A percentile compares a stretch with the other conserved stretches of the same genome.
Conservation (phyloP, 2,113 vertebrate genomes). For the Albula goreensis region DNA sequence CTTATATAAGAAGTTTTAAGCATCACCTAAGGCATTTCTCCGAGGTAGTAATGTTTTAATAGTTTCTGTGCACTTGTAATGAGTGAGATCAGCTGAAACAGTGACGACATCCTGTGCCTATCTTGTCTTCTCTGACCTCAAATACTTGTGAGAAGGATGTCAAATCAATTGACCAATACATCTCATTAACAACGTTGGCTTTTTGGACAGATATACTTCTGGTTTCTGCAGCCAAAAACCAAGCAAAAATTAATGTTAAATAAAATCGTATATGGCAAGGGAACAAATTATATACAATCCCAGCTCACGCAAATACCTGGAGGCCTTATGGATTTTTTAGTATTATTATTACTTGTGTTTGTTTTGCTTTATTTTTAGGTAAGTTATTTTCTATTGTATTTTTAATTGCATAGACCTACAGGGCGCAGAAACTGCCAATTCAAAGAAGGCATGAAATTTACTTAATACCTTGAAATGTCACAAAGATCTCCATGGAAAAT, state of each 20-base stretch:
- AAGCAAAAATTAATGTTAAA: constrained; percentile 40
- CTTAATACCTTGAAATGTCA: constrained; percentile 61
- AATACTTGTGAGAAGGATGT: neutral
- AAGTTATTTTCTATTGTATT: constrained; percentile 46
- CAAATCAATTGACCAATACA: neutral
- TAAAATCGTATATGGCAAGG: constrained; percentile 57
- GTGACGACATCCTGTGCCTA: no score
- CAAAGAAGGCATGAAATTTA: constrained; percentile 67
- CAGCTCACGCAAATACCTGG: constrained; percentile 45
- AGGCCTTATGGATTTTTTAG: constrained; percentile 44
- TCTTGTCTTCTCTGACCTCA: no score
- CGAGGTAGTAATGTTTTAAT: no score
- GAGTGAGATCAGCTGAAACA: no score
- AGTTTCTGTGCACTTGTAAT: no score
- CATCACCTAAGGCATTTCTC: no score
- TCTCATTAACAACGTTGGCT: neutral
- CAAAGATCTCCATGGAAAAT: constrained; percentile 58
- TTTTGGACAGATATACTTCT: neutral
- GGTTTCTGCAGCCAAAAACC: neutral
- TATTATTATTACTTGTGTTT: neutral
- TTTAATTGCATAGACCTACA: constrained; percentile 62
- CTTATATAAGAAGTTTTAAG: no score
- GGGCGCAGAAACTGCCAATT: constrained; percentile 53
- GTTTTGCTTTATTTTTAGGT: constrained; percentile 47
- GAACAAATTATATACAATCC: constrained; percentile 55